Evolutionary conservation across 2,888 invertebrate species (phyloP).

Genomic region (Bembecia ichneumoniformis): DNA sequence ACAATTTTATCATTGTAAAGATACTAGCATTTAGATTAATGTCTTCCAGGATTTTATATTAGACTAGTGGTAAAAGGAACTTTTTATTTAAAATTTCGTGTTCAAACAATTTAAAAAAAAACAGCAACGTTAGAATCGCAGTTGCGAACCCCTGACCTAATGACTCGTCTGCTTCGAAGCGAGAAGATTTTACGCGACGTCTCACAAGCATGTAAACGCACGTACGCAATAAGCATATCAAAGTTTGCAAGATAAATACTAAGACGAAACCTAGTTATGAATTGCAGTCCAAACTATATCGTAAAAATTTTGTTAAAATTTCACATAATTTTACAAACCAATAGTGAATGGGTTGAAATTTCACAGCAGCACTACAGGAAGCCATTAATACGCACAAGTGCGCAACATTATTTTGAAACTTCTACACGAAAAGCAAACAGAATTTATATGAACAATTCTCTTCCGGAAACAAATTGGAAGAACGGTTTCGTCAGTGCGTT

Average conservation of each 20-base stretch:
- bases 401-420: slow-evolving; percentile 9
- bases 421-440: slow-evolving; percentile 13
- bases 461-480: slow-evolving; percentile 18
- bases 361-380: slow-evolving; percentile 48
- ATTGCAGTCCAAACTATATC: background rate
- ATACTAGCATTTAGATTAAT: too few relatives aligned
- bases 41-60: too few relatives aligned
- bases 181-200: slow-evolving; percentile 26
- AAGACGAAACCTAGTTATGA: too few relatives aligned
- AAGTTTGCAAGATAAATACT: too few relatives aligned
- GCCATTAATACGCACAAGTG: slow-evolving; percentile 9
- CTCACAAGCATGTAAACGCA: slow-evolving; percentile 21
- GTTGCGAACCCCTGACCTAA: slow-evolving; percentile 31
- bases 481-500: slow-evolving; percentile 30
- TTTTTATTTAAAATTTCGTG: too few relatives aligned
- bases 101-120: too few relatives aligned
- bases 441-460: slow-evolving; percentile 30
- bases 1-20: too few relatives aligned
- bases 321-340: slow-evolving; percentile 21
- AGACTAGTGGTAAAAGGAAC: too few relatives aligned
- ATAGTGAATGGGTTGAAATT: slow-evolving; percentile 58
- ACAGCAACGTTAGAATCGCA: background rate
- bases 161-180: slow-evolving; percentile 18
- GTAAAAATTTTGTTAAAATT: slow-evolving; percentile 23
- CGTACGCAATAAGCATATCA: slow-evolving; percentile 10